Conservation (phyloP, 92 coral and sea anemone genomes). For the Actinostola sp. region DNA sequence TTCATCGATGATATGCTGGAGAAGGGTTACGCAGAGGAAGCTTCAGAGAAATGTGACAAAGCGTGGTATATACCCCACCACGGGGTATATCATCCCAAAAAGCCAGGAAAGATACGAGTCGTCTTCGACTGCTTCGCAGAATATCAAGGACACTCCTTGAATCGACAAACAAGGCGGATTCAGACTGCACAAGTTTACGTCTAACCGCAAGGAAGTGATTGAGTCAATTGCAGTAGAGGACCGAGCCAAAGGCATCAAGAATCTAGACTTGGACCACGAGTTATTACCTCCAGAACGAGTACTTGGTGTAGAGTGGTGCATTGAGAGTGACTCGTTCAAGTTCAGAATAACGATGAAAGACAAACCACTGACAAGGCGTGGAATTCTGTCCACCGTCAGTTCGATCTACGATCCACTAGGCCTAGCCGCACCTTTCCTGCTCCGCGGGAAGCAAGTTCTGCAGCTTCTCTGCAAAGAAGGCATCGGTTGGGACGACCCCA, state of each 20-base stretch:
- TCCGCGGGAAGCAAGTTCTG: constrained; percentile 39
- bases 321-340: constrained; percentile 33
- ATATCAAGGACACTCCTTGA: constrained; percentile 12
- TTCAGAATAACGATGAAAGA: constrained; percentile 38
- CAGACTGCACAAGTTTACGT: constrained; percentile 20
- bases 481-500: constrained; percentile 43
- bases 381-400: constrained; percentile 45
- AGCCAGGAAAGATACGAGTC: constrained; percentile 32
- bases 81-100: constrained; percentile 42
- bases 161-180: constrained; percentile 13
- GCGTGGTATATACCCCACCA: constrained; percentile 47
- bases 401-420: constrained; percentile 56
- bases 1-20: constrained; percentile 45
- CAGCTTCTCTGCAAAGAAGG: constrained; percentile 28
- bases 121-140: constrained; percentile 18
- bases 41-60: constrained; percentile 7
- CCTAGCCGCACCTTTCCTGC: constrained; percentile 46
- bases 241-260: constrained; percentile 3
- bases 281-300: constrained; percentile 4
- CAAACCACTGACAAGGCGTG: constrained; percentile 48
- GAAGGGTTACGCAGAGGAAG: constrained; percentile 45
- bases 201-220: constrained; percentile 1
- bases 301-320: background rate
- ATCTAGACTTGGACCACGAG: constrained; percentile 4
- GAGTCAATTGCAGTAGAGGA: constrained; percentile 2